phyloP scores from a whole-genome alignment of 2,797 vertebrate species.

The Eospalax fontanierii region DNA sequence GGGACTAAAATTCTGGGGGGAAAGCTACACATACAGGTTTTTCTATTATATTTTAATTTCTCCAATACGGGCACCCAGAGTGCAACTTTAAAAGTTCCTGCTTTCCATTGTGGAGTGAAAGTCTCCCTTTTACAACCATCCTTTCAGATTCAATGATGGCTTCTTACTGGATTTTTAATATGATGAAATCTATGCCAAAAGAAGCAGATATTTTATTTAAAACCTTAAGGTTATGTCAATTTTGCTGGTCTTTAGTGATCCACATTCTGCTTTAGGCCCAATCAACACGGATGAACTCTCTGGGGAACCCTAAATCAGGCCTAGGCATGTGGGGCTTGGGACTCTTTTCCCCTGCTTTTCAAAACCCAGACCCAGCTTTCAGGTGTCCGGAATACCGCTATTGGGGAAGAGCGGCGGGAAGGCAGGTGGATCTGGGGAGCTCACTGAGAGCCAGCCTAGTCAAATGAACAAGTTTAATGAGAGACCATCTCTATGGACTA shows the following conservation, averaged over 20 bases:
- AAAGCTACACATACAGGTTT: background rate
- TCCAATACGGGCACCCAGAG: background rate
- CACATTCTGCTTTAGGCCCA: background rate
- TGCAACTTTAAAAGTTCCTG: background rate
- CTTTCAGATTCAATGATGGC: background rate
- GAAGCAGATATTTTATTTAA: slow-evolving; percentile 39
- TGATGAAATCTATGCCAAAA: slow-evolving; percentile 34
- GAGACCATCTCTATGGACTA: background rate
- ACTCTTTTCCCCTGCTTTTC: background rate
- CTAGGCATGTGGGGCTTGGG: accelerated
- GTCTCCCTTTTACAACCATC: background rate
- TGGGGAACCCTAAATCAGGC: background rate
- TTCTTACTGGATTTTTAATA: slow-evolving; percentile 52
- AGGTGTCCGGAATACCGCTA: background rate
- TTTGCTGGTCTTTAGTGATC: background rate
- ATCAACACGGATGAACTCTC: background rate
- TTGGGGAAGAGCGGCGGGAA: too few relatives aligned
- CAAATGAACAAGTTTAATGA: background rate
- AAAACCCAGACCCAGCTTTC: background rate
- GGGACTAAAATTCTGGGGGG: background rate
- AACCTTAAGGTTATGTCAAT: background rate
- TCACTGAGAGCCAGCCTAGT: background rate
- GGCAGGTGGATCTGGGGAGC: background rate
- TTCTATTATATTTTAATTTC: background rate
- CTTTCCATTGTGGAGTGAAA: background rate